Evolutionary conservation across 2,888 invertebrate genomes (phyloP).

Genomic region (Euzetes globulus): DNA sequence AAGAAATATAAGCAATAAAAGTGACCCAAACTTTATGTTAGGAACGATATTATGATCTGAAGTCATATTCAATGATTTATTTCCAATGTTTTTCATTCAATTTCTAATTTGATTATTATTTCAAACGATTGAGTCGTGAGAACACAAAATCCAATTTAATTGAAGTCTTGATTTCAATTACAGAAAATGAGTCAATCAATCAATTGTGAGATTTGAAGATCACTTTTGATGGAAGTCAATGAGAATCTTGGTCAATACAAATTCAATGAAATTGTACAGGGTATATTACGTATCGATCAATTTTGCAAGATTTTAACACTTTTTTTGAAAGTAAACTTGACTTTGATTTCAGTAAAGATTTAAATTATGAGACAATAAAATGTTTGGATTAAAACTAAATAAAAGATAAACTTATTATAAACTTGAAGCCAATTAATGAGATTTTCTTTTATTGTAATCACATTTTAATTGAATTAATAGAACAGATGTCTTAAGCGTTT

Average conservation of each 20-base stretch:
- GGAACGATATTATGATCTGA: not conserved
- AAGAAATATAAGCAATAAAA: not conserved
- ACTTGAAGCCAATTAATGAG: not conserved
- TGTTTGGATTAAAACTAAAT: not conserved
- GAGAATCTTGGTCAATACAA: no score
- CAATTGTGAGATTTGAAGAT: no score
- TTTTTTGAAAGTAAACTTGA: no score
- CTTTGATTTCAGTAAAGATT: no score
- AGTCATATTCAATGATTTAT: not conserved
- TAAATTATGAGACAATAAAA: no score
- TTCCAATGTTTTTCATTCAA: not conserved
- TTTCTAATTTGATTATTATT: not conserved
- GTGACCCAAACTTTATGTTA: slow-evolving; percentile 1
- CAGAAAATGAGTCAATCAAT: no score
- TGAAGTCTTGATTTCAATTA: no score
- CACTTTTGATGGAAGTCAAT: no score
- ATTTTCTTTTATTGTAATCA: not conserved
- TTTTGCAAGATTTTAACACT: no score
- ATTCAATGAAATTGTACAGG: no score
- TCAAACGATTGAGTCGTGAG: not conserved
- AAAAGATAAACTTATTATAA: not conserved
- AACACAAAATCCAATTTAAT: not conserved
- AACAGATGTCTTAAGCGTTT: not conserved
- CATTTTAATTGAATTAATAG: not conserved
- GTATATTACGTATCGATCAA: no score